Evolutionary conservation across 2,113 vertebrate species (phyloP).

Genomic region (Pogona vitticeps): DNA sequence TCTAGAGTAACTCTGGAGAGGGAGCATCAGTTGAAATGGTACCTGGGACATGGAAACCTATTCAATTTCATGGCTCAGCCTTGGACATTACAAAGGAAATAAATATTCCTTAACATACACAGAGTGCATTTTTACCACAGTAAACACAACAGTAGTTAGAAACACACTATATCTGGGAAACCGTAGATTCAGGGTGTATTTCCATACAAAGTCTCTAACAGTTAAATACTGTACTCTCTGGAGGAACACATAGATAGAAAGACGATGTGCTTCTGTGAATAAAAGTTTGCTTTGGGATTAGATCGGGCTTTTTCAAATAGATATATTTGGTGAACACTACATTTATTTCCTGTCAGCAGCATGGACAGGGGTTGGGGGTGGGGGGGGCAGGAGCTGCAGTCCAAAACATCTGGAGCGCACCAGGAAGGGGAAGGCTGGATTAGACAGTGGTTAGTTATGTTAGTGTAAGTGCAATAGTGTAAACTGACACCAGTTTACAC

Average conservation of each 20-base stretch:
- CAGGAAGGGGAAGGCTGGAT: neutral
- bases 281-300: neutral
- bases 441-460: no score
- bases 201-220: no score
- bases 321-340: neutral
- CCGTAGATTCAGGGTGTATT: no score
- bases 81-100: neutral
- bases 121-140: no score
- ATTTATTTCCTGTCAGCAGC: neutral
- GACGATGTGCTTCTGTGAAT: neutral
- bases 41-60: conserved; percentile 13
- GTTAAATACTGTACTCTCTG: neutral
- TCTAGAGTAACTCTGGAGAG: neutral
- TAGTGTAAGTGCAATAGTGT: no score
- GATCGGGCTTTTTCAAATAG: no score
- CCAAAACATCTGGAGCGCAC: neutral
- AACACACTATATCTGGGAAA: no score
- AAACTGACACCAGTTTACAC: no score
- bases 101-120: no score
- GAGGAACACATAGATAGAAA: neutral
- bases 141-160: no score
- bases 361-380: neutral
- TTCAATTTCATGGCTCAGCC: neutral
- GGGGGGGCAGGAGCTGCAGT: neutral
- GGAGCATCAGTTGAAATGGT: conserved; percentile 29